A percentile compares a stretch with the other conserved stretches of the same genome.
Conservation (phyloP, 2,888 invertebrate species). For the Autographa pulchrina region DNA sequence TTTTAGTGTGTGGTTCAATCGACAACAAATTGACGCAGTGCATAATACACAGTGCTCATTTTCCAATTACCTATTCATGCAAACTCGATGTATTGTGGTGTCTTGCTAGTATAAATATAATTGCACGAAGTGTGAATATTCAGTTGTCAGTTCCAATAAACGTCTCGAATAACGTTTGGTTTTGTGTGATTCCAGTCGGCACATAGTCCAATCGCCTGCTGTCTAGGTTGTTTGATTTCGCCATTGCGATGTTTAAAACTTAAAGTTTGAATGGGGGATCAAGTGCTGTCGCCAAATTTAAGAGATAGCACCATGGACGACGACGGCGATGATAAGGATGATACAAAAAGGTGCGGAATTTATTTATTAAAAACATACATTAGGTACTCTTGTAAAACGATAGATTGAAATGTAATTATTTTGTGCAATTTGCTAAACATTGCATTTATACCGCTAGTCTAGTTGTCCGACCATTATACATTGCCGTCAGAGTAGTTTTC, state of each 20-base stretch:
- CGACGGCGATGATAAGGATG: slow-evolving; percentile 95
- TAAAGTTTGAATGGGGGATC: slow-evolving; percentile 35
- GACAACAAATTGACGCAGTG: slow-evolving; percentile 55
- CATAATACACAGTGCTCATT: slow-evolving; percentile 32
- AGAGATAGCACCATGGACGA: slow-evolving; percentile 91
- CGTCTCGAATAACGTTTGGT: slow-evolving; percentile 20
- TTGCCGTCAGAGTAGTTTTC: too few relatives aligned
- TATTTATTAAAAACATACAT: not conserved
- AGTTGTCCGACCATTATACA: too few relatives aligned
- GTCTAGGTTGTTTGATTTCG: slow-evolving; percentile 31
- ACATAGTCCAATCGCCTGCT: slow-evolving; percentile 17
- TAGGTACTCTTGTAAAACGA: not conserved
- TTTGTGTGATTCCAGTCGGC: slow-evolving; percentile 46
- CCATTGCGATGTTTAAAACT: slow-evolving; percentile 42
- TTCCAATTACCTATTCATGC: slow-evolving; percentile 29
- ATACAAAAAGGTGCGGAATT: slow-evolving; percentile 92
- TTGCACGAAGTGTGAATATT: slow-evolving; percentile 12
- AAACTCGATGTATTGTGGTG: slow-evolving; percentile 15
- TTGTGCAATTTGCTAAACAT: too few relatives aligned
- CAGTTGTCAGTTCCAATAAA: slow-evolving; percentile 1
- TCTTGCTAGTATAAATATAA: slow-evolving; percentile 11
- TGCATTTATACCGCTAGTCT: too few relatives aligned
- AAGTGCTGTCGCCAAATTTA: slow-evolving; percentile 24
- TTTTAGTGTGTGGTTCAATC: slow-evolving; percentile 22
- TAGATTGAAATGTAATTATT: not conserved